phyloP scores from a whole-genome alignment of 2,113 vertebrate genomes.

The Neotoma lepida region DNA sequence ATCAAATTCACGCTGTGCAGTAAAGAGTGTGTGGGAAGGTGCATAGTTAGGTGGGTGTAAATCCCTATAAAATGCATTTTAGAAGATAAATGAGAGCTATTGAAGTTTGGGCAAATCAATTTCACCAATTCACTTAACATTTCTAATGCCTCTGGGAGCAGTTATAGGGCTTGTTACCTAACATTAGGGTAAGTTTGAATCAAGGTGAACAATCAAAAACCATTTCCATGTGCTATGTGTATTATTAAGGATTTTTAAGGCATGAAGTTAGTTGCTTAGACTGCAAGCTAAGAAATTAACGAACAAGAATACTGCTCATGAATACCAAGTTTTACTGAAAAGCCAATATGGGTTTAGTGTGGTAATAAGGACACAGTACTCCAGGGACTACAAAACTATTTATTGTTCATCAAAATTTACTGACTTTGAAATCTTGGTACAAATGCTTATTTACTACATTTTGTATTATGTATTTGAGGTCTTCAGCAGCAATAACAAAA shows the following conservation, averaged over 20 bases:
- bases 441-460: conserved; percentile 40
- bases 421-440: conserved; percentile 67
- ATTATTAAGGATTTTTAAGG: conserved; percentile 61
- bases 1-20: conserved; percentile 64
- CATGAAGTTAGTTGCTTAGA: conserved; percentile 47
- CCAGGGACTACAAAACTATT: conserved; percentile 50
- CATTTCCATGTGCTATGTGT: conserved; percentile 11
- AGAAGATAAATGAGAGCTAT: conserved; percentile 64
- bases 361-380: conserved; percentile 44
- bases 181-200: conserved; percentile 31
- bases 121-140: conserved; percentile 59
- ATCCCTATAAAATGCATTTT: conserved; percentile 60
- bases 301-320: conserved; percentile 37
- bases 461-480: conserved; percentile 38
- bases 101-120: conserved; percentile 68
- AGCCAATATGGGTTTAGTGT: conserved; percentile 53
- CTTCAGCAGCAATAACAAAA: conserved; percentile 54
- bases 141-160: conserved; percentile 23
- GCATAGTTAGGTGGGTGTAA: conserved; percentile 54
- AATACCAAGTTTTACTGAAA: conserved; percentile 72
- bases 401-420: conserved; percentile 66
- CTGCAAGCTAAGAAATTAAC: conserved; percentile 67
- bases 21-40: conserved; percentile 59
- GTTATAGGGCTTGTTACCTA: conserved; percentile 34
- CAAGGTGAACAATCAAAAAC: conserved; percentile 48